Base-by-base conservation (phyloP, 2,888 invertebrate species). In the Metellina segmentata region DNA sequence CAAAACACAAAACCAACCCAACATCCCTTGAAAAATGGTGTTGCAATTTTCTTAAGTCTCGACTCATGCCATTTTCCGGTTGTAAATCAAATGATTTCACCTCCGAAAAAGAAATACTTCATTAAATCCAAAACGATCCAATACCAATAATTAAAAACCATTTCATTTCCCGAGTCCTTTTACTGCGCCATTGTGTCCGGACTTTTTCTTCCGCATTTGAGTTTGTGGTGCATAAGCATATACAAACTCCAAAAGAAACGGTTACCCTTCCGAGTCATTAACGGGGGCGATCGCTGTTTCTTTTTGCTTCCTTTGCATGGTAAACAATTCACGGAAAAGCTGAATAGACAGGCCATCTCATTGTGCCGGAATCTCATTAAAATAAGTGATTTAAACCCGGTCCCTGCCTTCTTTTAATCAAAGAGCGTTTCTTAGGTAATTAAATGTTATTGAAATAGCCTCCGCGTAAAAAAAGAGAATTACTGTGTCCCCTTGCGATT, bases 401-500 rank as follows among this genome's bases (percentile, higher is more conserved):
- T 20, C 51, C n/a, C 49, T 2, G 51, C 72, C 34, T 71, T 71
- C 72, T 72, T 82, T 82, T 82, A 82, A 82, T 82, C 71, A 82
- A 16, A 71, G 48, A 49, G 81, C 20, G 16, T 82, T 82, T 19
- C 34, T 11, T 52, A 71, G 82, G 52, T 82, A 82, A 82, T 82
- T 82, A 82, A 82, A 82, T 82, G 72, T 70, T 16, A 72, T 53
- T 82, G 82, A 82, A 82, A 82, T 82, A 49, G 52, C 19, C 7
- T 48, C 19, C 11, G 11, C 71, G 0, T n/a, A 82, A 71, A 51
- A 82, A 79, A 20, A 8, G 16, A 61, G 20, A 61, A 20, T 61
- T 20, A 34, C 61, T 13, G 7, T 13, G 7, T 61, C 19, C 16
- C 61, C 13, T 20, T 16, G 61, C 13, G 61, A 61, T 53, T n/a